Base-by-base conservation (phyloP, 1,140 invertebrate genomes). In the Dendrolimus punctatus region DNA sequence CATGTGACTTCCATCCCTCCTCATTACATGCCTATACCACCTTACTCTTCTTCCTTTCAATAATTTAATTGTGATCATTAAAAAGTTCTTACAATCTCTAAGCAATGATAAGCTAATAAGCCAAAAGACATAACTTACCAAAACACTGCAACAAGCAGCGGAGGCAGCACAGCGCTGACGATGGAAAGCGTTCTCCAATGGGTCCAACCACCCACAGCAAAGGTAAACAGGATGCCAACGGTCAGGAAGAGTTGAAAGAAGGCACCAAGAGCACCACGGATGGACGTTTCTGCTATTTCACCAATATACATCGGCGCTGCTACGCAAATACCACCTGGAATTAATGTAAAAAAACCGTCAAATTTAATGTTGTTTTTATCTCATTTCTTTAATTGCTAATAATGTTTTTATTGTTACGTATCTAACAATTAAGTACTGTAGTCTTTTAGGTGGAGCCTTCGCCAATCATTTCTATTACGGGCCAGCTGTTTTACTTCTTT, bases 281-380 rank as follows among this genome's bases (percentile, higher is more conserved):
- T 91, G 9, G 91, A 91, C 0, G 92, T 91, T 68, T 96, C 94
- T 0, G 95, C 93, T 39, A 96, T 94, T 88, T 97, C 96, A 3
- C 93, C 93, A 23, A 97, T 92, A 74, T 97, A 98, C 71, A 95
- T 93, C 0, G 95, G 95, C 0, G 92, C 91, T 9, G 93, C 89
- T 6, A 96, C 94, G 67, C 93, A 95, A n/a, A 92, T 91, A n/a
- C 94, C 92, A 43, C 95, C 95, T 71, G 73, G 39, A 71, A 66
- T 40, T 45, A n/a, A 45, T n/a, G 23, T 10, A 45, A 9, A 45
- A 45, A 6, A 45, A 3, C n/a, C n/a, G 23, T 23, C 23, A 23
- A 23, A 23, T 23, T 23, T 23, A 2, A 23, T 23, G 3, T 23
- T n/a, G n/a, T n/a, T n/a, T n/a, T n/a, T 23, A 23, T 23, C 23